Evolutionary conservation across 2,797 vertebrate genomes (phyloP).

Genomic region (Malurus splendens): DNA sequence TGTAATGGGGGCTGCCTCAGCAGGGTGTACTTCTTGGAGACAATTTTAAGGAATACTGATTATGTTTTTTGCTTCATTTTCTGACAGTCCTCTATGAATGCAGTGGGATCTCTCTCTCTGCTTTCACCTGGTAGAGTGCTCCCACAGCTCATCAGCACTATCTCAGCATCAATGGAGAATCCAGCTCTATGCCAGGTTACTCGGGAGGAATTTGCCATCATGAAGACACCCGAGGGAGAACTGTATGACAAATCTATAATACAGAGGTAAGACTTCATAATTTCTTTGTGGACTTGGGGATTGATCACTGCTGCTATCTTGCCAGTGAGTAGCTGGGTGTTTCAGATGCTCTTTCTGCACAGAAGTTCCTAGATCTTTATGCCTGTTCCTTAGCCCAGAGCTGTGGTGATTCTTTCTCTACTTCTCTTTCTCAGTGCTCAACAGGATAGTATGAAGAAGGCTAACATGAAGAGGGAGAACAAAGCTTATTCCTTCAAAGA

Average conservation of each 20-base stretch:
- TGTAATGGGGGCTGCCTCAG: background rate
- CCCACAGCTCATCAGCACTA: slow-evolving; percentile 80
- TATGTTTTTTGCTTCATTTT: background rate
- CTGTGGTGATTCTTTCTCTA: background rate
- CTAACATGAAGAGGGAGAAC: slow-evolving; percentile 96
- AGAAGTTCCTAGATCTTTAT: background rate
- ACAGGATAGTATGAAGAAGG: slow-evolving; percentile 91
- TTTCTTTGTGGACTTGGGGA: background rate
- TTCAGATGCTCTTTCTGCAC: background rate
- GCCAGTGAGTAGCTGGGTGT: background rate
- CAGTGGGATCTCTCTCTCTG: slow-evolving; percentile 82
- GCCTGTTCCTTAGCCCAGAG: background rate
- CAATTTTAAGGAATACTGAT: background rate
- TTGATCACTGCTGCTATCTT: background rate
- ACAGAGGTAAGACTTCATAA: slow-evolving; percentile 76
- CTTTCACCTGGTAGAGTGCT: slow-evolving; percentile 86
- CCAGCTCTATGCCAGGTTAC: slow-evolving; percentile 84
- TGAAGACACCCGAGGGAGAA: slow-evolving; percentile 88
- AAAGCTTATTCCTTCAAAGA: slow-evolving; percentile 98
- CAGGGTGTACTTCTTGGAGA: background rate
- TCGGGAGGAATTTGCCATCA: slow-evolving; percentile 89
- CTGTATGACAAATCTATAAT: slow-evolving; percentile 93
- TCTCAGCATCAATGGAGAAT: slow-evolving; percentile 78
- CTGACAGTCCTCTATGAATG: slow-evolving; percentile 85
- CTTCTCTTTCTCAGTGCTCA: slow-evolving; percentile 79